Evolutionary conservation across 2,797 vertebrate species (phyloP), one percentile per base, ranked within the genome.

Genomic region (Pipistrellus kuhlii): DNA sequence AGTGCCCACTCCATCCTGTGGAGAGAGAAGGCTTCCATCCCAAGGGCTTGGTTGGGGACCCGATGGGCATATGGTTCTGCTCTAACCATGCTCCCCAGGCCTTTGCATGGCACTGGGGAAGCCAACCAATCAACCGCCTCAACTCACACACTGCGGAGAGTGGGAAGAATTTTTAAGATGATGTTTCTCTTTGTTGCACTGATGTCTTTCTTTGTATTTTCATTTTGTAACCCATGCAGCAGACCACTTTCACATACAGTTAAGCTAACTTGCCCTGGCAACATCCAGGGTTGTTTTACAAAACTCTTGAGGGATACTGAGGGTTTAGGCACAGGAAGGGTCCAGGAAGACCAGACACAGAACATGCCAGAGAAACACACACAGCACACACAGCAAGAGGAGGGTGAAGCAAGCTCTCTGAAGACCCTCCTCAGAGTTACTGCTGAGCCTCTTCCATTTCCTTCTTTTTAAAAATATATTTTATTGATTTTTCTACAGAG

Each of bases 1-100:
- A n/a, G n/a, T 17, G 46, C 7, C 3, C 14, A 25, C 10, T 48
- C 17, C 6, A 21, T 0, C 0, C 2, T 18, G 6, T 3, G 11
- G 30, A 8, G n/a, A 55, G 72, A 46, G 48, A 85, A 14, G 32
- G 2, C 8, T 73, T 44, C 62, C 32, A 12, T 44, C 35, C 8
- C 2, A n/a, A 23, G 5, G 0, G 2, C 0, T 14, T 13, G 3
- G 6, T n/a, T 55, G 46, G n/a, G n/a, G 53, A 78, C 14, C n/a
- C 13, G 17, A 2, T 8, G 17, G 71, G 55, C 27, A 38, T 5
- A 12, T 2, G 21, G 18, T n/a, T 59, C n/a, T 78, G 2, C 32
- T 66, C 57, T 80, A 27, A 55, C 21, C 51, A 13, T 85, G 32
- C 8, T 0, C 48, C 8, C 3, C 2, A 10, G 21, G 30, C 59